A percentile compares a stretch with the other conserved stretches of the same genome.
phyloP scores from a whole-genome alignment of 2,113 vertebrate species.

The Lichenostomus cassidix region DNA sequence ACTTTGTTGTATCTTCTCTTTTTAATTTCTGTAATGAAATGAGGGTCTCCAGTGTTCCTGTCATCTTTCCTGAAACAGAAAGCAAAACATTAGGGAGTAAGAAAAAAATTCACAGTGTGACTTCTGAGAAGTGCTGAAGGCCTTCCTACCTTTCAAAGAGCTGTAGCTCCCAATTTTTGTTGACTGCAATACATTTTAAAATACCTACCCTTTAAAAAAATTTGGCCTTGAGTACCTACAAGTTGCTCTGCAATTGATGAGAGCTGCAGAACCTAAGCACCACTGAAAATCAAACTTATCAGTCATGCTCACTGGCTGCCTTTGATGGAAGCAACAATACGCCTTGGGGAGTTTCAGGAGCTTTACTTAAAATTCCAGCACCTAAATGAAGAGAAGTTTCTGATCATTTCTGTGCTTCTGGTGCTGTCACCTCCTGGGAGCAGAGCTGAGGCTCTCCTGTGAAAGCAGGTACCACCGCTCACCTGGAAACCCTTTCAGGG shows the following conservation, averaged over 20 bases:
- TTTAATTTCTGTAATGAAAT: neutral
- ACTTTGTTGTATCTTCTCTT: neutral
- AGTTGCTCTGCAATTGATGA: neutral
- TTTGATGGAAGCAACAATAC: slow-evolving; percentile 6
- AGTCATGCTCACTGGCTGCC: slow-evolving; percentile 12
- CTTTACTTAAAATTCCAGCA: neutral
- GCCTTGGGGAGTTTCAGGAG: neutral
- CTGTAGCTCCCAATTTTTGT: slow-evolving; percentile 7
- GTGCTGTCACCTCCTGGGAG: neutral
- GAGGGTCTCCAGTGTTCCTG: neutral
- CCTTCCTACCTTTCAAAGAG: neutral
- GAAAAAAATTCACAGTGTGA: neutral
- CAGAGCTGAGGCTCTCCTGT: neutral
- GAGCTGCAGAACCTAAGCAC: slow-evolving; percentile 23
- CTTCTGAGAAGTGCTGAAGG: neutral
- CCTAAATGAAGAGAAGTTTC: neutral
- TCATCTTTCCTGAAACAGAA: neutral
- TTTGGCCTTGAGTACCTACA: neutral
- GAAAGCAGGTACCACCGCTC: neutral
- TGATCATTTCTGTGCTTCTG: neutral
- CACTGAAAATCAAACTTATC: slow-evolving; percentile 37
- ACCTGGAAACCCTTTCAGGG: neutral
- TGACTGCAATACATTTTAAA: slow-evolving; percentile 22
- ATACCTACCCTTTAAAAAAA: neutral
- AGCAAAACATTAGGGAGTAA: neutral